Evolutionary conservation across 2,797 vertebrate species (phyloP).

Genomic region (Sphaeramia orbicularis): DNA sequence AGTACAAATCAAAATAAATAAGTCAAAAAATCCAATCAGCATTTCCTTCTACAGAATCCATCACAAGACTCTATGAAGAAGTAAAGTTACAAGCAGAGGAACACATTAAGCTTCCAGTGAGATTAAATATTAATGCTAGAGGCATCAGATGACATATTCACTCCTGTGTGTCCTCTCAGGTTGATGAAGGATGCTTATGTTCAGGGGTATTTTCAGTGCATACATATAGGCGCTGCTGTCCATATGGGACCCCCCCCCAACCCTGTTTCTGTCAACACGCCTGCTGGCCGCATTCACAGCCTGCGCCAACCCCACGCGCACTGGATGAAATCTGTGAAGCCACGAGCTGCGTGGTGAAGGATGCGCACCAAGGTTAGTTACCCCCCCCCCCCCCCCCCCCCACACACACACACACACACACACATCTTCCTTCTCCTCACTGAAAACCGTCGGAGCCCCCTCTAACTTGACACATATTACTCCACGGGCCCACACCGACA

Average conservation of each 20-base stretch:
- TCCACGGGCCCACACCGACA: conserved; percentile 28
- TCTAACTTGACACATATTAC: conserved; percentile 34
- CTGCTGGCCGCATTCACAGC: conserved; percentile 61
- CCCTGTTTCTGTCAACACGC: conserved; percentile 51
- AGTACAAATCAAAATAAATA: too few species aligned
- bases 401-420: too few species aligned
- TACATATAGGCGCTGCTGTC: conserved; percentile 24
- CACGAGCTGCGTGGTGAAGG: conserved; percentile 16
- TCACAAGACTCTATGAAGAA: too few species aligned
- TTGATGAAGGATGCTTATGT: not conserved
- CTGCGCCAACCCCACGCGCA: conserved; percentile 42
- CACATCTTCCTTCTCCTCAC: not conserved
- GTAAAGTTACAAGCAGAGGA: too few species aligned
- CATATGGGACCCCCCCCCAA: conserved; percentile 43
- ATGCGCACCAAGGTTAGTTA: conserved; percentile 10
- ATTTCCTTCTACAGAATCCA: too few species aligned
- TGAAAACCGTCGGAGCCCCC: not conserved
- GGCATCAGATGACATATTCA: not conserved
- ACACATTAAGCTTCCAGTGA: not conserved
- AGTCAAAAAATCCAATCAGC: too few species aligned
- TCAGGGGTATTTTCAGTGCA: conserved; percentile 11
- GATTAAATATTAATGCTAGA: too few species aligned
- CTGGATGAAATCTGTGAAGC: not conserved
- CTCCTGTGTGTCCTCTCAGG: not conserved
- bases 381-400: too few species aligned